Conservation (phyloP, 2,797 vertebrate species). For the Sternotherus odoratus region DNA sequence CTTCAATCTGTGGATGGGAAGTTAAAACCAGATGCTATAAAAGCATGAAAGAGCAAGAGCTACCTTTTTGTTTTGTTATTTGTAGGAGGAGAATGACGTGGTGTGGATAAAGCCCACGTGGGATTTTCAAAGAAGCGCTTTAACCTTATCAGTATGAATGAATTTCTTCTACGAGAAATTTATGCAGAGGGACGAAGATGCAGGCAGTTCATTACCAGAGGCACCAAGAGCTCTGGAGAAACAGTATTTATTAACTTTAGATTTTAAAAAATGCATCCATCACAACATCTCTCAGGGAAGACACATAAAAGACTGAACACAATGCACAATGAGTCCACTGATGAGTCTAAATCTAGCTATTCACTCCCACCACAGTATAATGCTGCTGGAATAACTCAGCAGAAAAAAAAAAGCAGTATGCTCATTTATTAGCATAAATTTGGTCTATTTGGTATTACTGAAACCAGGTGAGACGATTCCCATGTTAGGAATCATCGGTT, state of each 20-base stretch:
- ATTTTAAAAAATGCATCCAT: neutral
- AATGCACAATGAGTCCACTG: neutral
- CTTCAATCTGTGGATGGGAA: neutral
- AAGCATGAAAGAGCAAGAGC: neutral
- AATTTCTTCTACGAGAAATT: neutral
- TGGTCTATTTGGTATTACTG: neutral
- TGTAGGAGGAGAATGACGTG: fast-evolving
- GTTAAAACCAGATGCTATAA: constrained; percentile 20
- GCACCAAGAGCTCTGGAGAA: neutral
- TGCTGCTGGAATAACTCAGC: neutral
- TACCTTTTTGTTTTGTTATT: constrained; percentile 13
- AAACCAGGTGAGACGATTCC: neutral
- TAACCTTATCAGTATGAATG: neutral
- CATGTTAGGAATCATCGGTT: neutral
- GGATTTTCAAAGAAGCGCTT: constrained; percentile 18
- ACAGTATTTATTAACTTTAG: neutral
- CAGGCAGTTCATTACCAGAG: neutral
- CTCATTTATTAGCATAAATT: neutral
- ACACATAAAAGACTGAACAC: neutral
- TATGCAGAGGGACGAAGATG: constrained; percentile 2
- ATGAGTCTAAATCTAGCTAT: neutral
- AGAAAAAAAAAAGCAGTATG: neutral
- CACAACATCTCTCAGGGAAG: neutral
- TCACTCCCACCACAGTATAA: neutral
- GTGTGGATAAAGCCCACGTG: neutral